phyloP scores from a whole-genome alignment of 2,888 invertebrate species.

The Pseudoips prasinana region DNA sequence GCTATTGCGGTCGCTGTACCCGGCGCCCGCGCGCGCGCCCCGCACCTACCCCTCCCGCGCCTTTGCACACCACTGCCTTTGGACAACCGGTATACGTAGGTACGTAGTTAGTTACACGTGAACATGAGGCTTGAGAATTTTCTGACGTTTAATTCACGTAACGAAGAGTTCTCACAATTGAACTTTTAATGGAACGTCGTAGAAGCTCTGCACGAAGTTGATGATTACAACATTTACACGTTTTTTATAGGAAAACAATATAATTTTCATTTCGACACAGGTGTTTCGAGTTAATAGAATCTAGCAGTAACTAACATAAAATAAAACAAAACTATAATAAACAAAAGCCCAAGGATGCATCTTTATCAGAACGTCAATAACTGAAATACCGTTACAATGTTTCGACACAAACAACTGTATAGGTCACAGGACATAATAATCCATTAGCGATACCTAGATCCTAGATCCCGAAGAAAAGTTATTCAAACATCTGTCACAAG shows the following conservation, averaged over 20 bases:
- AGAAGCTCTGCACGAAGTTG: constrained; percentile 11
- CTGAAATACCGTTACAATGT: too few species aligned
- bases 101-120: constrained; percentile 52
- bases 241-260: constrained; percentile 18
- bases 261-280: constrained; percentile 31
- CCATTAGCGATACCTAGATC: too few species aligned
- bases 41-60: constrained; percentile 27
- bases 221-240: constrained; percentile 20
- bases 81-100: constrained; percentile 74
- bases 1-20: constrained; percentile 80
- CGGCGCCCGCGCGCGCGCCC: constrained; percentile 41
- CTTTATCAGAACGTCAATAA: too few species aligned
- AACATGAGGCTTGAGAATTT: constrained; percentile 69
- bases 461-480: too few species aligned
- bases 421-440: too few species aligned
- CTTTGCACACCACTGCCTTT: constrained; percentile 54
- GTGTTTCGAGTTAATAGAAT: constrained; percentile 18
- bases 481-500: too few species aligned
- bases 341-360: too few species aligned
- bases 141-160: constrained; percentile 75
- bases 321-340: too few species aligned
- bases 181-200: constrained; percentile 46
- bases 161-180: constrained; percentile 61
- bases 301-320: too few species aligned
- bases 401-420: too few species aligned